A percentile compares a stretch with the other conserved stretches of the same genome.
Evolutionary conservation across 2,888 invertebrate genomes (phyloP).

Genomic region (Terebella lapidaria): DNA sequence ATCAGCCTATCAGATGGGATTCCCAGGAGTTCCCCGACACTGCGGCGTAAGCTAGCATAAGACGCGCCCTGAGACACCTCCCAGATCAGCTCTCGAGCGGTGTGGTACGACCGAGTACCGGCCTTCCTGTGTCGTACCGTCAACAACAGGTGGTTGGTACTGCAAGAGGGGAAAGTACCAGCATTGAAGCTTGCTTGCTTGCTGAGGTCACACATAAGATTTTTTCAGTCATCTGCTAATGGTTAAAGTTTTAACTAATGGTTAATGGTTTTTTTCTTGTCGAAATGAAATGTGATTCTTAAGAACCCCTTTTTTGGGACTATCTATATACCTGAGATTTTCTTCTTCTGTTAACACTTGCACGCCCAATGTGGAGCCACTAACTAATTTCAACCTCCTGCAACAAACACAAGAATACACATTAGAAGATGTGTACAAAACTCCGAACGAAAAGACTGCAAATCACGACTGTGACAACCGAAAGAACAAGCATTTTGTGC

Average conservation of each 20-base stretch:
- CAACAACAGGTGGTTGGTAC: constrained; percentile 36
- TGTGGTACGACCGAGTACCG: constrained; percentile 30
- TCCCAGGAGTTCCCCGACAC: constrained; percentile 27
- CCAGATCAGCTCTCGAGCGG: constrained; percentile 40
- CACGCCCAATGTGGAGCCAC: constrained; percentile 33
- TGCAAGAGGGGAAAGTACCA: constrained; percentile 22
- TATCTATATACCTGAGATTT: constrained; percentile 33
- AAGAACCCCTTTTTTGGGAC: neutral
- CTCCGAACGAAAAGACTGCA: no score
- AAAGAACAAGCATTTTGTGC: no score
- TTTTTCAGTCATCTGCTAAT: no score
- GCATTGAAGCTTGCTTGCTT: neutral
- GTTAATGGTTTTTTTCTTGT: neutral
- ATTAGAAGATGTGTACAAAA: no score
- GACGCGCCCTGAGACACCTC: constrained; percentile 32
- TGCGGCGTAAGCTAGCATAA: constrained; percentile 28
- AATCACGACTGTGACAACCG: no score
- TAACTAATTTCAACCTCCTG: constrained; percentile 41
- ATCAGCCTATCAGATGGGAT: constrained; percentile 32
- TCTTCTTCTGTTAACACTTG: constrained; percentile 44
- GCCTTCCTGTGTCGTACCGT: constrained; percentile 32
- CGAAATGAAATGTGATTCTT: neutral
- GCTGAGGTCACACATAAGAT: no score
- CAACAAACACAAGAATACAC: neutral
- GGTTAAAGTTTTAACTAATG: no score